Percentiles rank a stretch among this genome's conserved stretches.
Conservation (phyloP, 1,140 invertebrate species). For the Bombus confusus region DNA sequence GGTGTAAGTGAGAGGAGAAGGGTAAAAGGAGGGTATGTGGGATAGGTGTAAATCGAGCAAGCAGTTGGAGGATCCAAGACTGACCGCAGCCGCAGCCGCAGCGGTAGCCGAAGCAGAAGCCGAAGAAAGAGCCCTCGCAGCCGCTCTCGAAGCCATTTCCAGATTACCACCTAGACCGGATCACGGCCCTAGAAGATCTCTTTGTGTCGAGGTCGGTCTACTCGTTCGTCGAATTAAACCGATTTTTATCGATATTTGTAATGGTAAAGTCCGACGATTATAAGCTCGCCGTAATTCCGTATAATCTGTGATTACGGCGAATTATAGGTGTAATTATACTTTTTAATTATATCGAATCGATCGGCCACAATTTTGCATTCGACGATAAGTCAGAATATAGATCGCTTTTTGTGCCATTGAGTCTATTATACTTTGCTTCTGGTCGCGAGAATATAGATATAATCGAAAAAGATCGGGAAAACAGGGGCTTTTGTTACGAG, state of each 20-base stretch:
- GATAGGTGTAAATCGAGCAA: constrained; percentile 83
- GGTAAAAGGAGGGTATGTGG: constrained; percentile 35
- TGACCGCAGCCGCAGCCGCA: constrained; percentile 87
- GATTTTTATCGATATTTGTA: too few species aligned
- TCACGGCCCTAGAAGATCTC: constrained; percentile 77
- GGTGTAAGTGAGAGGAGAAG: not conserved
- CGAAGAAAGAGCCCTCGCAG: constrained; percentile 88
- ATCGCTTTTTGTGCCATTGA: too few species aligned
- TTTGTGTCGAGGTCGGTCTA: constrained; percentile 76
- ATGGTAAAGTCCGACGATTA: too few species aligned
- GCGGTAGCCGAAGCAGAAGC: constrained; percentile 88
- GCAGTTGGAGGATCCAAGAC: constrained; percentile 81
- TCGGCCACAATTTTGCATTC: too few species aligned
- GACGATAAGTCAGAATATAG: too few species aligned
- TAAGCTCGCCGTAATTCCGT: too few species aligned
- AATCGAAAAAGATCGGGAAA: accelerated
- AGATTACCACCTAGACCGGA: constrained; percentile 82
- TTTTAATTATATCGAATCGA: too few species aligned
- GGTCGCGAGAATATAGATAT: too few species aligned
- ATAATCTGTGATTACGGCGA: too few species aligned
- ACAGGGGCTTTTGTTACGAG: too few species aligned
- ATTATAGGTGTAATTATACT: too few species aligned
- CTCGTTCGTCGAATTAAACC: not conserved
- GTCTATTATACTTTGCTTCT: too few species aligned
- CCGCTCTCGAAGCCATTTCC: constrained; percentile 87